Evolutionary conservation across 2,113 vertebrate species (phyloP).

Genomic region (Theristicus caerulescens): DNA sequence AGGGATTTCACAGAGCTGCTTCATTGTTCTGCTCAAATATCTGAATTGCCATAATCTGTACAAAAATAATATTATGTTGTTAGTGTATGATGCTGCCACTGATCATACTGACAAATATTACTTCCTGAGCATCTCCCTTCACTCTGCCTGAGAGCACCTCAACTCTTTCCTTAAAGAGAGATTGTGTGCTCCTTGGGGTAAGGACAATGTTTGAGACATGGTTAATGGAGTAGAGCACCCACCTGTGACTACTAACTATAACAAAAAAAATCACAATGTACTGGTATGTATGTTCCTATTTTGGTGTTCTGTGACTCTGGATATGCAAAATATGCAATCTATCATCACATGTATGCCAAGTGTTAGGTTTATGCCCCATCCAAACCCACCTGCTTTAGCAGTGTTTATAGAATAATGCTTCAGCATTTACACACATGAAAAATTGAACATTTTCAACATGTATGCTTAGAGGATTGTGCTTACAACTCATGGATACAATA

Average conservation of each 20-base stretch:
- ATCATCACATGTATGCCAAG: background rate
- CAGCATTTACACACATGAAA: background rate
- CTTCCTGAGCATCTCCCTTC: background rate
- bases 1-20: background rate
- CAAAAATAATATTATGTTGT: background rate
- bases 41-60: background rate
- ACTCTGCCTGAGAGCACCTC: background rate
- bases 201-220: background rate
- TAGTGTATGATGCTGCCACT: background rate
- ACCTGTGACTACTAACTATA: background rate
- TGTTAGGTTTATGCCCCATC: background rate
- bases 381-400: background rate
- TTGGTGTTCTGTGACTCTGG: background rate
- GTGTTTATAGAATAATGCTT: background rate
- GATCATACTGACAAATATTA: background rate
- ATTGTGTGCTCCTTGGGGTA: background rate
- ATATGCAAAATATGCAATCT: background rate
- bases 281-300: background rate
- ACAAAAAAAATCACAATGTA: background rate
- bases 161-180: background rate
- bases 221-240: background rate
- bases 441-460: background rate
- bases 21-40: background rate
- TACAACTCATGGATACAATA: background rate
- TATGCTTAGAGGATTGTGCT: background rate